Evolutionary conservation across 2,797 vertebrate species (phyloP), one percentile per base, ranked within the genome.

Genomic region (Semotilus atromaculatus): DNA sequence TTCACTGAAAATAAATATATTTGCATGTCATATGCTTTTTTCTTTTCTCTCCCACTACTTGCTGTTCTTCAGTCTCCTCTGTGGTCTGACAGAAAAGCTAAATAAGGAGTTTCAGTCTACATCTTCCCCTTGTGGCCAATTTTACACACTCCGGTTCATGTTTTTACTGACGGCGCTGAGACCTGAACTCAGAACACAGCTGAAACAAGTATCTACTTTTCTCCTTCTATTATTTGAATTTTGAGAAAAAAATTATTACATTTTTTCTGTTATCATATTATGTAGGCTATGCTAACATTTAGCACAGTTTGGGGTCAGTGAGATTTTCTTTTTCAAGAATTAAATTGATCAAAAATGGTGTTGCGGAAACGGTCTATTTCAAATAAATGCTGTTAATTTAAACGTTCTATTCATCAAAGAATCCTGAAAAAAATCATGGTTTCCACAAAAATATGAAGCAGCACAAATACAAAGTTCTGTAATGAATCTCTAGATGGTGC

Each of bases 121-220:
- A 0, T 85, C 91, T 45, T 91, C 93, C 66, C 94, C 93, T 70
- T 92, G 93, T 84, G 90, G 93, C 85, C 93, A 95, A 53, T 96
- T 96, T 88, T 96, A 95, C 58, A 93, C 94, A 83, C 90, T 96
- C 5, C 95, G 95, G 23, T 93, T 96, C 85, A 89, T 94, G 86
- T 96, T 96, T 78, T 94, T 96, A 73, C 89, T 95, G 14, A 96
- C 95, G 0, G 95, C 95, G 0, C 91, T 96, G 21, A 90, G 94
- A 8, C 90, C 94, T 4, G 95, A 95, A 83, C 92, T 95, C 86
- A 92, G 93, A 86, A 86, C 86, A 75, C 94, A 95, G 87, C 94
- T 96, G 3, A 91, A 92, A 51, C 92, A 92, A 92, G 94, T 93
- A 80, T 51, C 51, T 85, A 36, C 76, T 31, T 29, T 62, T 62